Evolutionary conservation across 30 jellyfish, hydroid and myxozoan species (phyloP).

Genomic region (Morbakka virulenta): DNA sequence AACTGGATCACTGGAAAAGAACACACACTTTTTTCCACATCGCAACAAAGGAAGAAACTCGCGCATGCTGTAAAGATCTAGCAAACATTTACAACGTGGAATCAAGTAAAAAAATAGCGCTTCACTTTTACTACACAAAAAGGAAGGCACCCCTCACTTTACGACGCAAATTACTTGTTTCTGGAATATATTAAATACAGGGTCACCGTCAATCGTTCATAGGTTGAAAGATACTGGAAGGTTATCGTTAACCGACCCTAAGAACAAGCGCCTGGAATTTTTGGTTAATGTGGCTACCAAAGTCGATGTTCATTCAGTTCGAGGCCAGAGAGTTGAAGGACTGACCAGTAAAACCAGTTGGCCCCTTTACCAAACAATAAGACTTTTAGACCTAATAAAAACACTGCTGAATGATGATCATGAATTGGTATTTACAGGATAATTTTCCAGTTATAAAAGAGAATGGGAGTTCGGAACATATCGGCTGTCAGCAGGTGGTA

Average conservation of each 20-base stretch:
- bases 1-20: neutral
- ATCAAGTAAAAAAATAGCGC: neutral
- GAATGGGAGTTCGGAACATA: neutral
- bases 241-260: neutral
- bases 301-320: neutral
- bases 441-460: neutral
- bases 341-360: neutral
- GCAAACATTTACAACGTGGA: neutral
- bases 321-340: neutral
- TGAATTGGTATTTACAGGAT: neutral
- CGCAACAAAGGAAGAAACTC: neutral
- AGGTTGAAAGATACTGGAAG: neutral
- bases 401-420: neutral
- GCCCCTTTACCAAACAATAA: neutral
- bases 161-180: neutral
- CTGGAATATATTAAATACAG: neutral
- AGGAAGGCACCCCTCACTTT: neutral
- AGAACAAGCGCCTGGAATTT: neutral
- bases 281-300: neutral
- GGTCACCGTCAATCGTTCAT: neutral
- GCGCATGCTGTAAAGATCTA: neutral
- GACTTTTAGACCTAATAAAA: neutral
- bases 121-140: neutral
- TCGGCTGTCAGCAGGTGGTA: neutral
- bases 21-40: neutral